phyloP scores from a whole-genome alignment of 2,888 invertebrate species.

The Pseudococcus viburni region DNA sequence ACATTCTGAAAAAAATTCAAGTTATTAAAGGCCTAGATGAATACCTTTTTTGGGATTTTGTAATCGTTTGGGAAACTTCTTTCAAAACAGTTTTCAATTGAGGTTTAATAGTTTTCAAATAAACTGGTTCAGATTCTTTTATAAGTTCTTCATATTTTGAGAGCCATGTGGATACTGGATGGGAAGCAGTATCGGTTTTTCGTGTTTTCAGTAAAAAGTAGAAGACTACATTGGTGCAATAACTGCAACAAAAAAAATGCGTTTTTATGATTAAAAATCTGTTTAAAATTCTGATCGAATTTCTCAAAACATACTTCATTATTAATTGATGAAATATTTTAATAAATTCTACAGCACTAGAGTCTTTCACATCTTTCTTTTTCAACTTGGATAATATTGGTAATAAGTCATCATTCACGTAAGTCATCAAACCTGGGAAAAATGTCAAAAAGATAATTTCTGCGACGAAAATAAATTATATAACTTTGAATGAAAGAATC shows the following conservation, averaged over 20 bases:
- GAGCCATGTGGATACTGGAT: constrained; percentile 91
- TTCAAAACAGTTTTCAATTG: constrained; percentile 6
- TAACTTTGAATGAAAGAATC: neutral
- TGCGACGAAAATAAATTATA: neutral
- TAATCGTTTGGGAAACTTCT: neutral
- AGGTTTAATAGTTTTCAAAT: constrained; percentile 67
- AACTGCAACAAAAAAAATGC: constrained; percentile 75
- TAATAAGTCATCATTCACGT: constrained; percentile 72
- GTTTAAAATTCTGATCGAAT: neutral
- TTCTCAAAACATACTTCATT: constrained; percentile 72
- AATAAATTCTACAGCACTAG: constrained; percentile 80
- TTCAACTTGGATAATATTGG: constrained; percentile 80
- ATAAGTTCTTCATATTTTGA: constrained; percentile 85
- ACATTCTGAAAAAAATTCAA: neutral
- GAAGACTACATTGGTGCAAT: constrained; percentile 88
- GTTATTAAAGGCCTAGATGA: too few relatives aligned
- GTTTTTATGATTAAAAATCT: neutral
- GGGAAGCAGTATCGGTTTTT: constrained; percentile 80
- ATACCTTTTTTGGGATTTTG: neutral
- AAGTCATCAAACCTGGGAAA: constrained; percentile 30
- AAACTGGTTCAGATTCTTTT: constrained; percentile 70
- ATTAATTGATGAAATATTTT: constrained; percentile 80
- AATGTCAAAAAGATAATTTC: neutral
- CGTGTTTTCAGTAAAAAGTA: constrained; percentile 88
- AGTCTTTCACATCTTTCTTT: constrained; percentile 77